Conservation (phyloP, 2,113 vertebrate genomes). For the Bothrops jararaca region DNA sequence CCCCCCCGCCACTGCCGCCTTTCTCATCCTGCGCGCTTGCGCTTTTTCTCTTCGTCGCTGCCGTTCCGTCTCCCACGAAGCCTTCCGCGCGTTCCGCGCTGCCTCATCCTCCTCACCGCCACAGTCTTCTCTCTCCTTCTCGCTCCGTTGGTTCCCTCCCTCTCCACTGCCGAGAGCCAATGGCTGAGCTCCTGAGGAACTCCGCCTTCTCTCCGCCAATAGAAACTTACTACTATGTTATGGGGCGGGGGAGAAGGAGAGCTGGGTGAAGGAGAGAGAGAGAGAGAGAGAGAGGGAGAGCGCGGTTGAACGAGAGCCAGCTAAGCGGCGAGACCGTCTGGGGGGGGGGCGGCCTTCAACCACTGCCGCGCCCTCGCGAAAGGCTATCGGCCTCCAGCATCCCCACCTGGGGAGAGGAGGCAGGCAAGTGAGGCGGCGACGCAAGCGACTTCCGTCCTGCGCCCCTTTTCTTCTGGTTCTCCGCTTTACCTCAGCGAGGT, state of each 20-base stretch:
- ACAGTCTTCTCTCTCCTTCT: too few relatives aligned
- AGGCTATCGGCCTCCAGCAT: neutral
- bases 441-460: too few relatives aligned
- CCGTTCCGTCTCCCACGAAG: neutral
- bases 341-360: neutral
- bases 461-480: too few relatives aligned
- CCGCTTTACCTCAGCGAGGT: neutral
- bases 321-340: neutral
- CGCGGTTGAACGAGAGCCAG: neutral
- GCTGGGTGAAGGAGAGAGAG: neutral
- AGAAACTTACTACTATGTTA: slow-evolving; percentile 61
- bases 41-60: neutral
- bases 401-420: neutral
- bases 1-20: neutral
- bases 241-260: slow-evolving; percentile 26
- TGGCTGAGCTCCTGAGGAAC: neutral
- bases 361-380: neutral
- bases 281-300: neutral
- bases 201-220: slow-evolving; percentile 46
- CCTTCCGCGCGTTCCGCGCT: neutral
- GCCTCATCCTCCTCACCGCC: neutral
- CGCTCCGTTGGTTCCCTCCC: too few relatives aligned
- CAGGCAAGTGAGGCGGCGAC: neutral
- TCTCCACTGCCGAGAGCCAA: slow-evolving; percentile 17
- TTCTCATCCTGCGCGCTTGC: neutral